Percentiles rank a stretch among this genome's conserved stretches.
Evolutionary conservation across 2,797 vertebrate species (phyloP).

Genomic region (Trichosurus vulpecula): DNA sequence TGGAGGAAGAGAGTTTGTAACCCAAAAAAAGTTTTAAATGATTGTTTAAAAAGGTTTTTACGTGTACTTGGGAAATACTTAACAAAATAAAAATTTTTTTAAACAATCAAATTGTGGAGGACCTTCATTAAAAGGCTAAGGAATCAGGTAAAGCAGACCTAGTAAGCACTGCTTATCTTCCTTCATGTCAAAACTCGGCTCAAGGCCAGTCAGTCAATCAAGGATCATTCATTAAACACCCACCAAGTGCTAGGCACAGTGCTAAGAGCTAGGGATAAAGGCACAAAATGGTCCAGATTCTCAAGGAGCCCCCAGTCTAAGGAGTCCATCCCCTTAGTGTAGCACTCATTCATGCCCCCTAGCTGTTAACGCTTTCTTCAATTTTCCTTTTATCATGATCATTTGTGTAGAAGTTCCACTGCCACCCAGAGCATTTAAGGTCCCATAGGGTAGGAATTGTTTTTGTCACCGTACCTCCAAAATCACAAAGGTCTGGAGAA

Average conservation of each 20-base stretch:
- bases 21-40: background rate
- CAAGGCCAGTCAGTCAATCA: too few relatives aligned
- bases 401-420: background rate
- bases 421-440: background rate
- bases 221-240: too few relatives aligned
- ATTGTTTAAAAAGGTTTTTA: background rate
- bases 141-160: too few relatives aligned
- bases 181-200: too few relatives aligned
- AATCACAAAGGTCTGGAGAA: background rate
- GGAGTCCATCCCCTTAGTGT: background rate
- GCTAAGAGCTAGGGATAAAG: too few relatives aligned
- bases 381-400: background rate
- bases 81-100: too few relatives aligned
- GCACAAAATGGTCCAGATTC: too few relatives aligned
- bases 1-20: background rate
- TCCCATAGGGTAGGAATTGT: background rate
- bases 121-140: background rate
- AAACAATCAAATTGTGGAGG: background rate
- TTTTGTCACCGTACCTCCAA: background rate
- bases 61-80: background rate
- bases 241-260: too few relatives aligned
- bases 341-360: background rate
- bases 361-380: background rate
- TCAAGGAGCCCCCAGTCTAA: background rate
- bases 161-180: too few relatives aligned